Percentiles rank a stretch among this genome's conserved stretches.
Conservation (phyloP, 2,888 invertebrate genomes). For the Thecocarcelia acutangulata region DNA sequence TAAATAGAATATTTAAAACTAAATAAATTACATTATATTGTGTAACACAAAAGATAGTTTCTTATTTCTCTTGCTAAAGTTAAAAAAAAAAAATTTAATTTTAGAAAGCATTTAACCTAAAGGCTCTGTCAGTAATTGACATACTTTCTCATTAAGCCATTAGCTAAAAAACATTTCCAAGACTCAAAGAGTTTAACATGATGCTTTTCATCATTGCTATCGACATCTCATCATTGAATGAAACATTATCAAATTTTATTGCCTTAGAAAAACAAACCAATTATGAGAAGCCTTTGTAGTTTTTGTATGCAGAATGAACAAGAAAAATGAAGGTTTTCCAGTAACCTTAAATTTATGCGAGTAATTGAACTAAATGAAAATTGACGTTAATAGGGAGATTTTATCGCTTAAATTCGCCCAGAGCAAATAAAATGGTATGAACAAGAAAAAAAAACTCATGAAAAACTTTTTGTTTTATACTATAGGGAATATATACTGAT, state of each 20-base stretch:
- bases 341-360: neutral
- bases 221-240: constrained; percentile 6
- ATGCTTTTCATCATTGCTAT: constrained; percentile 22
- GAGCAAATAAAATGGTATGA: neutral
- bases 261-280: neutral
- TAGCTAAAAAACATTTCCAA: constrained; percentile 14
- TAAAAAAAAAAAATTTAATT: neutral
- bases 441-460: constrained; percentile 18
- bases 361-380: neutral
- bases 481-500: too few species aligned
- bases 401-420: too few species aligned
- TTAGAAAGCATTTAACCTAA: neutral
- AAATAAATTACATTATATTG: too few species aligned
- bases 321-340: neutral
- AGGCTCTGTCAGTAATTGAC: constrained; percentile 28
- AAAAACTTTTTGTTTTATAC: neutral
- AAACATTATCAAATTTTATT: constrained; percentile 30
- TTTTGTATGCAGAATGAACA: neutral
- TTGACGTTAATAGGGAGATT: too few species aligned
- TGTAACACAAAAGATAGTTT: too few species aligned
- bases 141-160: constrained; percentile 60
- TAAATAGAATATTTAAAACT: too few species aligned
- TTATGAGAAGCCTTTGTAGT: constrained; percentile 8
- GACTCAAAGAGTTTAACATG: constrained; percentile 2
- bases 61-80: neutral